These are phyloP conservation scores for Drosophila pseudotalamancana DNA, from an alignment of 2,888 invertebrate genomes.

Conservation along the genomic window DNA sequence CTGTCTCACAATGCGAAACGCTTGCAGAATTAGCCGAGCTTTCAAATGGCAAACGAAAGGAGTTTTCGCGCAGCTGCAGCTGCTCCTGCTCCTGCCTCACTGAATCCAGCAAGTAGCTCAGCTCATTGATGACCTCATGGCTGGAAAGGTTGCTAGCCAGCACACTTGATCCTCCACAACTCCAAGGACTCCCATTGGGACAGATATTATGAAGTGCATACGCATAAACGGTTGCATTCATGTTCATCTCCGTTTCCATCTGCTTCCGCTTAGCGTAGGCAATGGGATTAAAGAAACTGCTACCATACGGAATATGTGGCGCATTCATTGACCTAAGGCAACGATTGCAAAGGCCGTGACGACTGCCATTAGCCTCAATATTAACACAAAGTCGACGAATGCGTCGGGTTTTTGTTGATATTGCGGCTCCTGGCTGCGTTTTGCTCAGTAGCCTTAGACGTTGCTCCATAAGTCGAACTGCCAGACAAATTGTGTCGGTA, in stretches of 20 bases:
- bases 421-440: not conserved
- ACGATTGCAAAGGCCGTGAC: too few relatives aligned
- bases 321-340: not conserved
- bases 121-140: not conserved
- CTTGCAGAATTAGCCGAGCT: too few relatives aligned
- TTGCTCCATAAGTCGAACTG: conserved; percentile 4
- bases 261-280: not conserved
- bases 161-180: not conserved
- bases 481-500: not conserved
- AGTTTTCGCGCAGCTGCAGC: not conserved
- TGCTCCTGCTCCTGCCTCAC: not conserved
- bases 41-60: not conserved
- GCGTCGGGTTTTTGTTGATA: conserved; percentile 24
- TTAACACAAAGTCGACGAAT: conserved; percentile 49
- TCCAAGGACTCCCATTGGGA: not conserved
- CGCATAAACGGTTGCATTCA: not conserved
- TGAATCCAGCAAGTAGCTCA: conserved; percentile 2
- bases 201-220: conserved; percentile 1
- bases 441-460: conserved; percentile 3
- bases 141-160: not conserved
- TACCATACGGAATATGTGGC: not conserved
- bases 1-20: too few relatives aligned
- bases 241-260: conserved; percentile 10
- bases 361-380: conserved; percentile 29
- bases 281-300: not conserved